Evolutionary conservation across 2,113 vertebrate species (phyloP), one percentile per base, ranked within the genome.

Genomic region (Chelonoidis abingdonii): DNA sequence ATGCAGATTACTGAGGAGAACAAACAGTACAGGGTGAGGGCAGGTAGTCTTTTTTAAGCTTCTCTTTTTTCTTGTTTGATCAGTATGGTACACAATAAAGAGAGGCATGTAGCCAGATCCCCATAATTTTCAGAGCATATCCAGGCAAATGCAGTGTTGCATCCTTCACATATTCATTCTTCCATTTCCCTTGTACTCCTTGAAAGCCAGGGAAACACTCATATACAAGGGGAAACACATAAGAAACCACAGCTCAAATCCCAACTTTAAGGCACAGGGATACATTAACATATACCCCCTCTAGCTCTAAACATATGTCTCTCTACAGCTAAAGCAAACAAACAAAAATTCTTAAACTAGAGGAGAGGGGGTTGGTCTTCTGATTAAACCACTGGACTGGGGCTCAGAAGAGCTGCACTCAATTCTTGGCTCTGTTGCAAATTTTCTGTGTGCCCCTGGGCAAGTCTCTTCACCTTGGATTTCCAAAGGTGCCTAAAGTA

Each of bases 271-370:
- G 52, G 72, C 78, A 86, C 17, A 29, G 44, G 22, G 59, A 86
- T 35, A 79, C 22, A 10, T 21, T 44, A 91, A 38, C 27, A 38
- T 86, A 44, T 53, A 54, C 21, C 91, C 81, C 5, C 13, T 65
- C 49, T 24, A 62, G 76, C 65, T 93, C 31, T 27, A 89, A 35
- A 19, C 47, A 5, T 52, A 76, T 62, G 27, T 83, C 82, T 86
- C 82, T 83, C 82, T 86, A 52, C 50, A 87, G 56, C 83, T 89
- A 88, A 84, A 9, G 85, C 62, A 75, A 41, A 56, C 10, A 81
- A 38, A 92, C 47, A 38, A 91, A 57, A 87, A 92, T 50, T 13
- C 29, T 81, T 84, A 79, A 79, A 25, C 2, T 38, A 52, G 49
- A 22, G 76, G 52, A 56, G 54, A 41, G 19, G 35, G 35, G 38